Conservation (phyloP, 2,888 invertebrate genomes). For the Eupithecia pulchellata region DNA sequence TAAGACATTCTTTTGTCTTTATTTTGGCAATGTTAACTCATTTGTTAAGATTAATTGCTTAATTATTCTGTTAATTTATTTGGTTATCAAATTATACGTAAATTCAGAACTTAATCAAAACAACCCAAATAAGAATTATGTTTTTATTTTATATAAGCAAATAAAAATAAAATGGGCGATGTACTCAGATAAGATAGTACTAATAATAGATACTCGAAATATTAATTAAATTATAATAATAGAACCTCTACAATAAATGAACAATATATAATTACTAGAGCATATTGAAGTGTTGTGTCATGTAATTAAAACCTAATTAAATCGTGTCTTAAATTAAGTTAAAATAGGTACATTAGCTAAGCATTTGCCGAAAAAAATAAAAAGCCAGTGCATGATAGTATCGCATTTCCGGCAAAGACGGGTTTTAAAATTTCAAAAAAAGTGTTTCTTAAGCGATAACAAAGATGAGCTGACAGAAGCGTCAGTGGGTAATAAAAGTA, state of each 20-base stretch:
- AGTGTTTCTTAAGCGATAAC: constrained; percentile 64
- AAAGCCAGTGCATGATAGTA: constrained; percentile 72
- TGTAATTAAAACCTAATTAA: constrained; percentile 57
- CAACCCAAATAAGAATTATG: not conserved
- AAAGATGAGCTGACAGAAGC: constrained; percentile 59
- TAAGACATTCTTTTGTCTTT: not conserved
- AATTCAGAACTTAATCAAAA: not conserved
- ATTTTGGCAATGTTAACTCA: not conserved
- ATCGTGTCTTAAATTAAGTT: constrained; percentile 14
- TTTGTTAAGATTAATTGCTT: not conserved
- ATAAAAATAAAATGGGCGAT: not conserved
- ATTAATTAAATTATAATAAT: not conserved
- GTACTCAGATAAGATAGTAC: not conserved
- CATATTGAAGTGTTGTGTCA: constrained; percentile 51
- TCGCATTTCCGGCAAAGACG: constrained; percentile 77
- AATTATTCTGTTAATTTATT: not conserved
- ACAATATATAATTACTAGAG: constrained; percentile 16
- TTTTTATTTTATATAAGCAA: not conserved
- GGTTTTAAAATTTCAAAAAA: constrained; percentile 69
- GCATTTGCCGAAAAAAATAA: constrained; percentile 43
- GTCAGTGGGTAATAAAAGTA: constrained; percentile 45
- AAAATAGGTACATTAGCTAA: constrained; percentile 15
- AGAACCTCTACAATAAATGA: not conserved
- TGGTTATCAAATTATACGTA: not conserved
- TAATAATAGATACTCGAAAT: not conserved